Evolutionary conservation across 1,140 invertebrate genomes (phyloP).

Genomic region (Cyrtorhinus lividipennis): DNA sequence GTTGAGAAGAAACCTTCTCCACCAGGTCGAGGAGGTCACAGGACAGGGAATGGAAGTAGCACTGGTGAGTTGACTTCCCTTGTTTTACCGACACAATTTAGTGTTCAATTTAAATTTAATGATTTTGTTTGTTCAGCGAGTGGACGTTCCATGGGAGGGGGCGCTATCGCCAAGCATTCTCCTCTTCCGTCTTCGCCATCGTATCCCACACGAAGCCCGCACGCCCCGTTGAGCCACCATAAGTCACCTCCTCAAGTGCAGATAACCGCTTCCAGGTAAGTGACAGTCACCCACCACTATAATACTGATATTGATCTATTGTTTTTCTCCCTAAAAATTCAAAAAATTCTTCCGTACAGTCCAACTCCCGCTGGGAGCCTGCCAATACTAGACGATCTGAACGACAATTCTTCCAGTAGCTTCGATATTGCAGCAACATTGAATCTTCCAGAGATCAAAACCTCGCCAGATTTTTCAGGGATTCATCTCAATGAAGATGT

Average conservation of each 20-base stretch:
- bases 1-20: conserved; percentile 23
- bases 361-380: conserved; percentile 48
- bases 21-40: conserved; percentile 16
- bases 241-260: conserved; percentile 31
- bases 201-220: conserved; percentile 34
- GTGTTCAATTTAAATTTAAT: no score
- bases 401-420: conserved; percentile 22
- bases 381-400: conserved; percentile 53
- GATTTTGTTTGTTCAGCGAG: background rate
- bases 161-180: conserved; percentile 34
- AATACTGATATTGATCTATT: no score
- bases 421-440: conserved; percentile 19
- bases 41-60: conserved; percentile 11
- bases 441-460: conserved; percentile 18
- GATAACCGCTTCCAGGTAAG: conserved; percentile 25
- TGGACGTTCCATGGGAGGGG: background rate
- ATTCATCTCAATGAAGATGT: conserved; percentile 18
- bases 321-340: no score
- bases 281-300: no score
- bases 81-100: no score
- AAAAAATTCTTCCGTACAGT: conserved; percentile 37
- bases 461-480: conserved; percentile 21
- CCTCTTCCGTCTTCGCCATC: conserved; percentile 37
- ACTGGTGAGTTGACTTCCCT: no score
- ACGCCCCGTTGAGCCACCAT: conserved; percentile 32